Evolutionary conservation across 2,888 invertebrate species (phyloP).

Genomic region (Clistopyga incitator): DNA sequence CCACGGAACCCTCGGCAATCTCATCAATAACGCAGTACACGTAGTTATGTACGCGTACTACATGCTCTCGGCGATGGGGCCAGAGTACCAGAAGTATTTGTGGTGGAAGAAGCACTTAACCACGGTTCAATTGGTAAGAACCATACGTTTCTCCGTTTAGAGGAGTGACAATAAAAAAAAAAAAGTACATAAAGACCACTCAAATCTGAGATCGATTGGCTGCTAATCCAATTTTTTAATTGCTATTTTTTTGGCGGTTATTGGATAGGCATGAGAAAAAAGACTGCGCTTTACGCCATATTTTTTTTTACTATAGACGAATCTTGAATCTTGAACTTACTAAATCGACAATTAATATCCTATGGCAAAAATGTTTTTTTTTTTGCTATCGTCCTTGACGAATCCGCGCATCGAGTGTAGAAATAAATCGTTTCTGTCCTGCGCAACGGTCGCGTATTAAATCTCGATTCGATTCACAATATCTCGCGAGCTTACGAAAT

Average conservation of each 20-base stretch:
- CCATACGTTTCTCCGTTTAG: neutral
- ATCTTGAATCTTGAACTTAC: neutral
- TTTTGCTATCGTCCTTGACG: neutral
- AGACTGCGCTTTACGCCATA: no score
- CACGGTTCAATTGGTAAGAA: slow-evolving; percentile 91
- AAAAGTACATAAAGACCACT: neutral
- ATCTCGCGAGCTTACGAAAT: slow-evolving; percentile 64
- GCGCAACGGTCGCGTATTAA: neutral
- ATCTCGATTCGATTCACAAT: slow-evolving; percentile 20
- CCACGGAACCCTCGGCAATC: slow-evolving; percentile 94
- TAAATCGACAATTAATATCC: neutral
- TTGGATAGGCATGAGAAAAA: no score
- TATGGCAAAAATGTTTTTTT: neutral
- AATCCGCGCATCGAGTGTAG: neutral
- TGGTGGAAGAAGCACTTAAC: slow-evolving; percentile 97
- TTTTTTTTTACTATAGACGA: no score
- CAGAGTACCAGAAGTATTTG: slow-evolving; percentile 92
- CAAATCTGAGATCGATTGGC: neutral
- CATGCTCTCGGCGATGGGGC: slow-evolving; percentile 94
- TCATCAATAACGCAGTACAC: slow-evolving; percentile 94
- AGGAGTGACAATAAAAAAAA: neutral
- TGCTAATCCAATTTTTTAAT: neutral
- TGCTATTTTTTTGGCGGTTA: no score
- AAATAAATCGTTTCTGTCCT: neutral
- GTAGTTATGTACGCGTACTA: slow-evolving; percentile 95